A percentile compares a stretch with the other conserved stretches of the same genome.
Evolutionary conservation across 92 coral and sea anemone genomes (phyloP).

Genomic region (Parazoanthus swiftii): DNA sequence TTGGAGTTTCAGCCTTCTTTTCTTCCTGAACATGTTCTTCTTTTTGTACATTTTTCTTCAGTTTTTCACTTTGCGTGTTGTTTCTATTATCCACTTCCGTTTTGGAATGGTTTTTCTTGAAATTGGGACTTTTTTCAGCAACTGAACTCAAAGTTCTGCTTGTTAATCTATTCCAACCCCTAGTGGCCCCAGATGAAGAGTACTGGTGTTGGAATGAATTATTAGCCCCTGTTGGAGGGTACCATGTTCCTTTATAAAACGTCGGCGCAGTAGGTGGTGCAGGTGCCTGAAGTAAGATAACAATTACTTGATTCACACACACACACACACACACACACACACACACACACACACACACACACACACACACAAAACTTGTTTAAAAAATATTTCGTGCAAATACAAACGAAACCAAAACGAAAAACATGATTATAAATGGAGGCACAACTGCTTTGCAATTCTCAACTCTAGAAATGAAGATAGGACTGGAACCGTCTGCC

Average conservation of each 20-base stretch:
- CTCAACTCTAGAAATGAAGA: too few species aligned
- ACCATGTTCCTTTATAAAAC: slow-evolving; percentile 25
- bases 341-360: too few species aligned
- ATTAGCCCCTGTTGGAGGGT: background rate
- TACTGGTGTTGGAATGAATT: background rate
- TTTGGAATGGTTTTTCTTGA: background rate
- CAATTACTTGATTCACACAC: background rate
- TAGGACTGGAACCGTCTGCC: too few species aligned
- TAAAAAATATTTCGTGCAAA: too few species aligned
- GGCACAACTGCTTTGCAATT: too few species aligned
- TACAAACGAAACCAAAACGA: too few species aligned
- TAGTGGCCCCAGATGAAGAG: background rate
- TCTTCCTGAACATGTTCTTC: background rate
- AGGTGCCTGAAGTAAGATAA: background rate
- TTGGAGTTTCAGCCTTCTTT: background rate
- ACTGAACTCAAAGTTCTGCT: background rate
- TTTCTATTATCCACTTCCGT: background rate
- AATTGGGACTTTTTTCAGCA: background rate
- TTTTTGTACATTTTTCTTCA: background rate
- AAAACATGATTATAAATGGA: too few species aligned
- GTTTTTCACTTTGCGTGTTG: background rate
- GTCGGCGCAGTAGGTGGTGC: background rate
- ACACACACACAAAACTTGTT: too few species aligned
- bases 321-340: background rate
- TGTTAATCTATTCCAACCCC: slow-evolving; percentile 1